These are phyloP conservation scores for Chrysochloris asiatica DNA, from an alignment of 2,113 vertebrate genomes.

Conservation along the genomic window DNA sequence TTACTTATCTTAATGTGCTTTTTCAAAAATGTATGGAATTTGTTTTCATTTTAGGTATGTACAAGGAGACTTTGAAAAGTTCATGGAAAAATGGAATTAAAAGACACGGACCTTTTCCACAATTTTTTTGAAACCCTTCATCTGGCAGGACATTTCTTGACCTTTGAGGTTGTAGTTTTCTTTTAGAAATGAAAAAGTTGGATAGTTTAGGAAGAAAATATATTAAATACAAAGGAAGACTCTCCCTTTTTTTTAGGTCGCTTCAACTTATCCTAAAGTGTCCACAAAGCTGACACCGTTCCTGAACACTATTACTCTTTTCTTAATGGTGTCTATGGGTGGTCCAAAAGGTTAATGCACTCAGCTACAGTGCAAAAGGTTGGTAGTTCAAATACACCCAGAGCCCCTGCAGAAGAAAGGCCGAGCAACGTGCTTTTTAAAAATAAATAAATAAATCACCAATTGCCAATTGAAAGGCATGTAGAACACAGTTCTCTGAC, in stretches of 20 bases:
- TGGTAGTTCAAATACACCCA: background rate
- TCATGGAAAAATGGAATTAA: too few species aligned
- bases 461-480: background rate
- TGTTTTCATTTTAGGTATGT: constrained; percentile 1
- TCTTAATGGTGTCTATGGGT: background rate
- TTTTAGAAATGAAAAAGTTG: constrained; percentile 16
- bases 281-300: background rate
- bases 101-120: too few species aligned
- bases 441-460: too few species aligned
- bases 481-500: background rate
- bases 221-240: background rate
- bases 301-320: background rate
- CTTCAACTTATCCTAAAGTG: background rate
- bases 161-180: constrained; percentile 33
- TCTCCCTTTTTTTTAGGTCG: constrained; percentile 19
- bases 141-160: constrained; percentile 28
- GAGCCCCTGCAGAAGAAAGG: background rate
- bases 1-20: too few species aligned
- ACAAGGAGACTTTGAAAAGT: too few species aligned
- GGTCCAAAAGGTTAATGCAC: background rate
- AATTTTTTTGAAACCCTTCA: too few species aligned
- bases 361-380: background rate
- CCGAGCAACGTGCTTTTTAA: background rate
- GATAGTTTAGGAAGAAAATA: background rate
- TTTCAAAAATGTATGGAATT: background rate